A percentile compares a stretch with the other conserved stretches of the same genome.
phyloP scores from a whole-genome alignment of 35 echinoderm and acorn worm genomes.

The Chiridota heheva region DNA sequence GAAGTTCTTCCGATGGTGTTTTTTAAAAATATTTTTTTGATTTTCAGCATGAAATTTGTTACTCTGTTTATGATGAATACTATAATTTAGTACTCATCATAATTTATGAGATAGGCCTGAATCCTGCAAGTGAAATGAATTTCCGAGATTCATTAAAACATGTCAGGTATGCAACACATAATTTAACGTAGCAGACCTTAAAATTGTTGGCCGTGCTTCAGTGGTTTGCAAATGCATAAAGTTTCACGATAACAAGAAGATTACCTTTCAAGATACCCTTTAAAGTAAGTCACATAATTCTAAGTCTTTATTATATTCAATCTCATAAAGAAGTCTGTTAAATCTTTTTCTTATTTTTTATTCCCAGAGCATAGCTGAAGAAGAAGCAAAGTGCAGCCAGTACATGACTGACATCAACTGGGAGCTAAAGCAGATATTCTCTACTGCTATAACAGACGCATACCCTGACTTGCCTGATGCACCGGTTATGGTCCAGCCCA shows the following conservation, averaged over 20 bases:
- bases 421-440: constrained; percentile 66
- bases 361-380: constrained; percentile 77
- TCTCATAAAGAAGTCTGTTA: neutral
- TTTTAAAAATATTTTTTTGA: too few relatives aligned
- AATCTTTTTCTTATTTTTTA: constrained; percentile 25
- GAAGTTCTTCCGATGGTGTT: too few relatives aligned
- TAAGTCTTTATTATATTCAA: neutral
- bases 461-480: constrained; percentile 63
- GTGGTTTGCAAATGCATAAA: neutral
- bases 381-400: constrained; percentile 16
- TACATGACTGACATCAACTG: constrained; percentile 49
- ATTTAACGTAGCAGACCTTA: neutral
- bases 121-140: too few relatives aligned
- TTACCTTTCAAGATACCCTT: neutral
- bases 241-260: neutral
- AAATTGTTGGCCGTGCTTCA: neutral
- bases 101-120: too few relatives aligned
- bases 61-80: too few relatives aligned
- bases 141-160: too few relatives aligned
- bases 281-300: neutral
- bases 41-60: too few relatives aligned
- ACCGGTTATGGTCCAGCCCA: constrained; percentile 55
- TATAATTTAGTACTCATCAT: too few relatives aligned
- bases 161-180: neutral
- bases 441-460: constrained; percentile 51